These are phyloP conservation scores for Drosophila tropicalis DNA, from an alignment of 1,140 invertebrate genomes.

Conservation along the genomic window DNA sequence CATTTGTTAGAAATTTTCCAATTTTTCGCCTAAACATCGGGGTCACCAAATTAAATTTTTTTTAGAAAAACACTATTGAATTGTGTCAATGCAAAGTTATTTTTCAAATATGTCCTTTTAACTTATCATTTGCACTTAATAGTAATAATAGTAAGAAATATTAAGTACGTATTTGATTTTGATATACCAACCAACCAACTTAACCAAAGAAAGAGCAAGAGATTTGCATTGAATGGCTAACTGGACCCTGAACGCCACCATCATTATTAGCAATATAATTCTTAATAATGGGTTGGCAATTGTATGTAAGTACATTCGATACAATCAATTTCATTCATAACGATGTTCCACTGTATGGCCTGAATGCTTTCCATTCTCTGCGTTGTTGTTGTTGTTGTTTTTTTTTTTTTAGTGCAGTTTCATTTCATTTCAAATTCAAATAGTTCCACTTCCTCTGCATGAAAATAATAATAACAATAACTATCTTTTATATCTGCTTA, in stretches of 20 bases:
- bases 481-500: constrained; percentile 70
- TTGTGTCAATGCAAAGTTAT: too few species aligned
- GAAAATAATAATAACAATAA: constrained; percentile 72
- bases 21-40: too few species aligned
- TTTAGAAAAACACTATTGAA: too few species aligned
- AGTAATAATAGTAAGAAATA: neutral
- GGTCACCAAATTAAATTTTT: neutral
- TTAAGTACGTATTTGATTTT: neutral
- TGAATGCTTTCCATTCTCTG: neutral
- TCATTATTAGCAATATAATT: constrained; percentile 6
- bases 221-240: neutral
- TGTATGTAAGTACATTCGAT: neutral
- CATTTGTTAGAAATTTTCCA: too few species aligned
- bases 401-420: neutral
- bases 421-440: constrained; percentile 18
- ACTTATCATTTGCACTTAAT: too few species aligned
- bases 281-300: constrained; percentile 4
- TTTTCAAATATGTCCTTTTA: too few species aligned
- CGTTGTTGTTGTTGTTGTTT: too few species aligned
- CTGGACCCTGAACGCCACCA: neutral
- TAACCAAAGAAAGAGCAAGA: neutral
- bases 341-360: constrained; percentile 1
- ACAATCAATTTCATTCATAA: constrained; percentile 1
- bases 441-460: constrained; percentile 34
- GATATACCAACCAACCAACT: too few species aligned